Evolutionary conservation across 92 coral and sea anemone species (phyloP).

Genomic region (Porites evermanni): DNA sequence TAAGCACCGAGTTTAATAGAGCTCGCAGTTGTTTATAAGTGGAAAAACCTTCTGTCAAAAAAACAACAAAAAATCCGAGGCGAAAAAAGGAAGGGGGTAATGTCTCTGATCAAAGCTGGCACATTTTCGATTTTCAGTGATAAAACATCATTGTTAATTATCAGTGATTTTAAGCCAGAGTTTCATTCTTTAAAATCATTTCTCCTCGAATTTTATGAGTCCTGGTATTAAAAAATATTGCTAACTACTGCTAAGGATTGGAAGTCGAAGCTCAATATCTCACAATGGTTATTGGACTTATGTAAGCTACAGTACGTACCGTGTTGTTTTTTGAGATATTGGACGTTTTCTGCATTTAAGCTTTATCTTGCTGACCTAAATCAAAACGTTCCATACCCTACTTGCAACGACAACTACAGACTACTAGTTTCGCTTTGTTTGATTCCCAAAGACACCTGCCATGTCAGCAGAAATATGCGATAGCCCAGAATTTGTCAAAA

Average conservation of each 20-base stretch:
- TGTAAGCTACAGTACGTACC: neutral
- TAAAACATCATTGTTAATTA: too few species aligned
- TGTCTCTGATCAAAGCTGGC: too few species aligned
- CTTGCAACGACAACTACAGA: neutral
- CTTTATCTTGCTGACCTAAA: neutral
- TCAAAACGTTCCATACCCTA: neutral
- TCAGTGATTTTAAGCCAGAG: too few species aligned
- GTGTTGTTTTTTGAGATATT: conserved; percentile 25
- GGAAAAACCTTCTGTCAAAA: too few species aligned
- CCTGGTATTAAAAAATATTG: neutral
- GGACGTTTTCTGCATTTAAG: neutral
- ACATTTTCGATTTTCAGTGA: too few species aligned
- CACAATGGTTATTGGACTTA: neutral
- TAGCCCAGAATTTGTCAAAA: neutral
- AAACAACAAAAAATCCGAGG: too few species aligned
- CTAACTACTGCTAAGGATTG: neutral
- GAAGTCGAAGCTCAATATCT: neutral
- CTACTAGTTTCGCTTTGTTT: neutral
- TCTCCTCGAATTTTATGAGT: neutral
- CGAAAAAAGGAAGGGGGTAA: too few species aligned
- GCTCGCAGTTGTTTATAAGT: too few species aligned
- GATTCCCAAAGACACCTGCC: neutral
- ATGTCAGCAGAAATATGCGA: neutral
- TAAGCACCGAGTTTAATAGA: too few species aligned
- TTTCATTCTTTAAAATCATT: neutral